Conservation (phyloP, 2,797 vertebrate species). For the Scleropages formosus region DNA sequence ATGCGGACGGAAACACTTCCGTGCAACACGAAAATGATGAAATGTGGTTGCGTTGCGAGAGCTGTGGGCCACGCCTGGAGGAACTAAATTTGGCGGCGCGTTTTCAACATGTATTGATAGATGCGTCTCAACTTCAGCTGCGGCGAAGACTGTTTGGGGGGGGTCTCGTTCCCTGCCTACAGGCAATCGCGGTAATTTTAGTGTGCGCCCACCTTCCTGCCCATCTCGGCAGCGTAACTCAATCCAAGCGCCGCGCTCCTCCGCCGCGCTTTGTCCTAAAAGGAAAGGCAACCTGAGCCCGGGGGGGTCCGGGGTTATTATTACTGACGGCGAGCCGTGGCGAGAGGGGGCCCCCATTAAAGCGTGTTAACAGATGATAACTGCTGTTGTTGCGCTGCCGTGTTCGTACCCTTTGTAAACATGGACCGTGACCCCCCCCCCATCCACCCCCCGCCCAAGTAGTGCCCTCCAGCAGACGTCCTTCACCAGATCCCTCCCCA, state of each 20-base stretch:
- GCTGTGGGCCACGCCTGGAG: neutral
- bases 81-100: conserved; percentile 14
- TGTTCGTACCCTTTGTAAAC: conserved; percentile 33
- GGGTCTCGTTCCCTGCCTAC: conserved; percentile 30
- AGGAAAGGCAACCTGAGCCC: conserved; percentile 45
- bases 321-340: conserved; percentile 42
- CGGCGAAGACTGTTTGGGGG: neutral
- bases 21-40: conserved; percentile 13
- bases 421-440: conserved; percentile 21
- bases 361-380: conserved; percentile 53
- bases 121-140: conserved; percentile 29
- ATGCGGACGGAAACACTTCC: neutral
- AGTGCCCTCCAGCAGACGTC: conserved; percentile 24
- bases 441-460: neutral
- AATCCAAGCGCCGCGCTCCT: conserved; percentile 48
- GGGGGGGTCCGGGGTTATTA: conserved; percentile 42
- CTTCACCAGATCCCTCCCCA: conserved; percentile 17
- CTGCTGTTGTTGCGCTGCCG: conserved; percentile 46
- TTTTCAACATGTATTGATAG: conserved; percentile 31
- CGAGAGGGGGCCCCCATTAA: conserved; percentile 43
- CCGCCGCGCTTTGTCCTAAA: conserved; percentile 50
- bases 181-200: conserved; percentile 32
- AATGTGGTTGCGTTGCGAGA: conserved; percentile 1
- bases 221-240: conserved; percentile 39
- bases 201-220: conserved; percentile 19